A percentile compares a stretch with the other conserved stretches of the same genome.
phyloP scores from a whole-genome alignment of 1,140 invertebrate genomes.

The Telenomus remus region DNA sequence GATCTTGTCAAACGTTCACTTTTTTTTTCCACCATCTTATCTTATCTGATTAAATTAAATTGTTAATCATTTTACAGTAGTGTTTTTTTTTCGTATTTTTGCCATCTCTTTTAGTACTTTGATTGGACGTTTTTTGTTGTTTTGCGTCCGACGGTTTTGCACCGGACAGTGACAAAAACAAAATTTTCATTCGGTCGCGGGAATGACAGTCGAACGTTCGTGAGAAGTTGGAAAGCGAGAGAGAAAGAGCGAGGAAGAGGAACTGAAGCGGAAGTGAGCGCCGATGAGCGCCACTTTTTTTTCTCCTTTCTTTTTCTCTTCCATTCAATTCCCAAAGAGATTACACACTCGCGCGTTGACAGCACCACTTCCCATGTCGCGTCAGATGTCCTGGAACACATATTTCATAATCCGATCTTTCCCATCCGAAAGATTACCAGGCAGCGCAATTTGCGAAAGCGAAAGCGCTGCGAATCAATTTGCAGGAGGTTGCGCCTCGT shows the following conservation, averaged over 20 bases:
- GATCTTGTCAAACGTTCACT: no score
- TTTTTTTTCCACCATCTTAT: no score
- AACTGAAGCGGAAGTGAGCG: constrained; percentile 55
- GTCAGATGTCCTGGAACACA: constrained; percentile 49
- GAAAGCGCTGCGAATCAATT: constrained; percentile 58
- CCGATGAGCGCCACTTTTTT: constrained; percentile 16
- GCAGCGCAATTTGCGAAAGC: constrained; percentile 48
- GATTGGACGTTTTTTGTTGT: no score
- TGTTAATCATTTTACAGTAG: no score
- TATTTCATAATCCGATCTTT: constrained; percentile 61
- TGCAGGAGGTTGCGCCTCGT: constrained; percentile 36
- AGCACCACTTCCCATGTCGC: constrained; percentile 57
- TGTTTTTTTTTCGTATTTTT: no score
- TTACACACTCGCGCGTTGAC: constrained; percentile 51
- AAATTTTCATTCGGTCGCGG: background rate
- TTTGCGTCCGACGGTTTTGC: no score
- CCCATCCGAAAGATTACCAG: constrained; percentile 54
- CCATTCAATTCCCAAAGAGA: constrained; percentile 45
- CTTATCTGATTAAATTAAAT: no score
- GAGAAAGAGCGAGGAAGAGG: constrained; percentile 54
- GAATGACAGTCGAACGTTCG: constrained; percentile 30
- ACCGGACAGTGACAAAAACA: no score
- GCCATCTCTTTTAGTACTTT: no score
- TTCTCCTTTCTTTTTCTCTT: constrained; percentile 30
- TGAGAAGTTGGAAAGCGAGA: constrained; percentile 50